Percentiles rank a stretch among this genome's conserved stretches.
phyloP scores from a whole-genome alignment of 2,888 invertebrate genomes.

The Drosophila paranaensis region DNA sequence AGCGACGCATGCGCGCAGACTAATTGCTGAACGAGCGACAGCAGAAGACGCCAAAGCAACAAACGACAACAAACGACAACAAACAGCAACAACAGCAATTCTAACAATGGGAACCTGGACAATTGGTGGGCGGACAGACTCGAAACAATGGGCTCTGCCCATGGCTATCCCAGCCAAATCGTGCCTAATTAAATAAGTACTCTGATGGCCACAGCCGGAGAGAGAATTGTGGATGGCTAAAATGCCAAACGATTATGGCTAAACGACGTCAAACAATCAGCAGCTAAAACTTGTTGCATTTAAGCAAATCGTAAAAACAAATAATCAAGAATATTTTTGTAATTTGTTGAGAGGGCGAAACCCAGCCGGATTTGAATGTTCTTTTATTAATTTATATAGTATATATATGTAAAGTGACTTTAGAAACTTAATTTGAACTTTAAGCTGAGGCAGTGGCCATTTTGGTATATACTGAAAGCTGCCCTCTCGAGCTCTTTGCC shows the following conservation, averaged over 20 bases:
- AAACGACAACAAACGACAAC: constrained; percentile 35
- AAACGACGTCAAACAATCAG: not conserved
- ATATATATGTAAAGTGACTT: not conserved
- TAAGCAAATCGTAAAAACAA: not conserved
- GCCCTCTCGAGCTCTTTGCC: not conserved
- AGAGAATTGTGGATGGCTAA: constrained; percentile 13
- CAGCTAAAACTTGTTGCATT: constrained; percentile 1
- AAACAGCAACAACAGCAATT: constrained; percentile 35
- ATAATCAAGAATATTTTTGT: not conserved
- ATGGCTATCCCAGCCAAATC: constrained; percentile 25
- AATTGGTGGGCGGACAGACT: constrained; percentile 18
- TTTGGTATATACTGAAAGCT: not conserved
- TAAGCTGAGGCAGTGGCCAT: not conserved
- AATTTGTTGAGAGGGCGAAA: not conserved
- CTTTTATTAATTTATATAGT: not conserved
- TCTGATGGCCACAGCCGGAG: constrained; percentile 25
- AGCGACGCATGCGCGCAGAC: constrained; percentile 78
- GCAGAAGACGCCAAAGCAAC: constrained; percentile 12
- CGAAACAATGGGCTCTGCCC: constrained; percentile 50
- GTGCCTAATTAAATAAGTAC: constrained; percentile 43
- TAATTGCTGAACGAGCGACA: constrained; percentile 58
- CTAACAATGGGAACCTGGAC: constrained; percentile 51
- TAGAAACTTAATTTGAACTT: not conserved
- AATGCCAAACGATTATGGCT: constrained; percentile 23
- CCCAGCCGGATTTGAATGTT: not conserved